phyloP scores from a whole-genome alignment of 2,888 invertebrate genomes.

The Eupeodes luniger region DNA sequence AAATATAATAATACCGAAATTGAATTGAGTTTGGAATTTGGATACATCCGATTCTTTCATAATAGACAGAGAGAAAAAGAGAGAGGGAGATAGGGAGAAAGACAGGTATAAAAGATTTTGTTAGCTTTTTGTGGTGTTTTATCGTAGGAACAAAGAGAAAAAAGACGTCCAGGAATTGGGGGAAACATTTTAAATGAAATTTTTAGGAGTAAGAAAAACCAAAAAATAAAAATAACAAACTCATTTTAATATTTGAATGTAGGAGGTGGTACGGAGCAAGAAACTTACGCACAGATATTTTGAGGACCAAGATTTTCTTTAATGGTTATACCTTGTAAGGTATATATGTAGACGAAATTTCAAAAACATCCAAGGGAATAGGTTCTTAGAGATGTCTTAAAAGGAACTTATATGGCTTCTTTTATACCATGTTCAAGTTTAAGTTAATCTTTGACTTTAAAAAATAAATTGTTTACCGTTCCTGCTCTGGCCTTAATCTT shows the following conservation, averaged over 20 bases:
- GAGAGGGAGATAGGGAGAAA: no score
- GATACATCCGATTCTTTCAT: background rate
- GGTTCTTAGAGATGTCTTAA: no score
- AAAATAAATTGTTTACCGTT: no score
- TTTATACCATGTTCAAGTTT: no score
- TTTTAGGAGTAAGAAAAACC: background rate
- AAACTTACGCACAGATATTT: no score
- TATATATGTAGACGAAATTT: no score
- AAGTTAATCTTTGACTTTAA: no score
- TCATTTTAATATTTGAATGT: background rate
- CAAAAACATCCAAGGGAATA: no score
- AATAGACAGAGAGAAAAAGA: background rate
- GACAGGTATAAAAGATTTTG: background rate
- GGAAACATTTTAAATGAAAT: constrained; percentile 25
- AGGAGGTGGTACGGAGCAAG: background rate
- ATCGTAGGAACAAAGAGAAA: background rate
- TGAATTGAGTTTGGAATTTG: constrained; percentile 59
- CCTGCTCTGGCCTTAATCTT: no score
- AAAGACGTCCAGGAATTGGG: background rate
- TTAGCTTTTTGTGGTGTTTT: background rate
- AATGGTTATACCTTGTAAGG: no score
- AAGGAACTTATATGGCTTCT: no score
- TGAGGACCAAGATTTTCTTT: no score
- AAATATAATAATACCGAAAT: constrained; percentile 39
- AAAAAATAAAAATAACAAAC: background rate